Evolutionary conservation across 2,888 invertebrate genomes (phyloP), one percentile per base, ranked within the genome.

Genomic region (Carcina quercana): DNA sequence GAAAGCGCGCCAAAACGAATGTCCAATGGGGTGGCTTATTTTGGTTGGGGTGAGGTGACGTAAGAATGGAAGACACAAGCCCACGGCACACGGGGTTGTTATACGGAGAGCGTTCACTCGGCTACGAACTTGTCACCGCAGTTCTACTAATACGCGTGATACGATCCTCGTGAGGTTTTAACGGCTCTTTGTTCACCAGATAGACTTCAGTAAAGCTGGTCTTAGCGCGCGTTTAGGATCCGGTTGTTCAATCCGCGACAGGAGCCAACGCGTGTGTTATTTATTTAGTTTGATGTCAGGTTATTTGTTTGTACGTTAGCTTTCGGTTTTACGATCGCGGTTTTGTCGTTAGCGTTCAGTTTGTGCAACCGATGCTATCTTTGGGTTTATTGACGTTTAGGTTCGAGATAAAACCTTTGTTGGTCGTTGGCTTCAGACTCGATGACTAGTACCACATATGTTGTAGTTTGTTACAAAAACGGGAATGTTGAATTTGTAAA

Each of bases 1-100:
- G 69, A 83, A 83, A 83, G 82, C 82, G 82, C 83, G 83, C 70
- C 78, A 83, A 83, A 82, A 43, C 50, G 70, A 74, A 78, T 50
- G 39, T 44, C 76, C 75, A 76, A 75, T 79, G 35, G 43, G 57
- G 31, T 40, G 33, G 48, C 53, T 40, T 45, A 37, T 50, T 63
- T 55, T 2, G 54, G 63, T 72, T 83, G 79, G 83, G 83, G 83
- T 83, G 83, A 83, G 78, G 72, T 82, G 83, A 80, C 78, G 82
- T 76, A 75, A 75, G 66, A 56, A 59, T 47, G 49, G 60, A 56
- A 63, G 60, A 56, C 55, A 64, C 48, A 66, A 59, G 56, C 53
- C 55, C 68, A 58, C 67, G 70, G 56, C 53, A 54, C 68, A 58
- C 67, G 70, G 82, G 82, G 80, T 80, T 80, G 82, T 71, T 72